Percentiles rank a stretch among this genome's conserved stretches.
Evolutionary conservation across 1,140 invertebrate genomes (phyloP).

Genomic region (Elymnias hypermnestra): DNA sequence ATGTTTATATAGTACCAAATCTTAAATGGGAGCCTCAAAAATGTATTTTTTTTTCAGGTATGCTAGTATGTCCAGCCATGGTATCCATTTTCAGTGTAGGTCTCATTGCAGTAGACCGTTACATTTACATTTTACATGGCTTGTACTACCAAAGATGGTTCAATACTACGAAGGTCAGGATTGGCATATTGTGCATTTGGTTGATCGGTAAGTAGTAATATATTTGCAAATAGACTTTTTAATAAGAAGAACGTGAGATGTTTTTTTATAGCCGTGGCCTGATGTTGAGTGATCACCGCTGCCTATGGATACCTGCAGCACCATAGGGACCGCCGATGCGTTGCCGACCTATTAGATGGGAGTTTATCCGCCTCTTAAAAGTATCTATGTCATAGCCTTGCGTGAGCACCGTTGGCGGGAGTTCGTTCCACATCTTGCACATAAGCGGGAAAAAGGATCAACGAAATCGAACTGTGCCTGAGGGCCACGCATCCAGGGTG

Average conservation of each 20-base stretch:
- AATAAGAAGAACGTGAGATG: neutral
- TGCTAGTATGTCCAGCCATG: constrained; percentile 76
- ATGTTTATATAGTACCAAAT: neutral
- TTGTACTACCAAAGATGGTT: constrained; percentile 77
- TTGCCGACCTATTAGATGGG: no score
- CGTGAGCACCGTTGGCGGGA: no score
- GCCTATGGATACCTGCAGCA: no score
- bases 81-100: constrained; percentile 78
- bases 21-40: neutral
- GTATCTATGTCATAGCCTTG: no score
- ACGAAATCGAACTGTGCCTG: no score
- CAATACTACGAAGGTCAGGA: constrained; percentile 69
- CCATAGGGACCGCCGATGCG: no score
- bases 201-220: constrained; percentile 62
- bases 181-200: constrained; percentile 74
- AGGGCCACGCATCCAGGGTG: no score
- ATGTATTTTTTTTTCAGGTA: constrained; percentile 46
- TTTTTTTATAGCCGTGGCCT: no score
- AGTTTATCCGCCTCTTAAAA: no score
- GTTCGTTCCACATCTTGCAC: no score
- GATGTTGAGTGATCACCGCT: no score
- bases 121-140: constrained; percentile 77
- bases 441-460: no score
- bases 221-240: neutral
- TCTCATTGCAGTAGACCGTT: constrained; percentile 77